phyloP scores from a whole-genome alignment of 2,113 vertebrate genomes.

The Periophthalmodon schlosseri region DNA sequence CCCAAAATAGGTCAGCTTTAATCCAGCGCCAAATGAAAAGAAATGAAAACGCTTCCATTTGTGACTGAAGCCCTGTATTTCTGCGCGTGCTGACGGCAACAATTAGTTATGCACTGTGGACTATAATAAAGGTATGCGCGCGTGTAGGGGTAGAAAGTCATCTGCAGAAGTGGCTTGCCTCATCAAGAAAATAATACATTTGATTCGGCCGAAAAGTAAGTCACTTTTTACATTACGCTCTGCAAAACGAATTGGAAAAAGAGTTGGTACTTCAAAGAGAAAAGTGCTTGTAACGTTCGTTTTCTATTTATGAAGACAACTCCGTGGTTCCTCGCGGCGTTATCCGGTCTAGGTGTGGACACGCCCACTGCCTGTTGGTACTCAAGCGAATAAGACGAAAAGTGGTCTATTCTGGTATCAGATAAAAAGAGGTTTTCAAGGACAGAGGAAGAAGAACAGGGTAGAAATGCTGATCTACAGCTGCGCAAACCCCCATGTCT shows the following conservation, averaged over 20 bases:
- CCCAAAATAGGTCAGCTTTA: constrained; percentile 75
- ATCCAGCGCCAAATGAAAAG: constrained; percentile 75
- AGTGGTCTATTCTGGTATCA: not conserved
- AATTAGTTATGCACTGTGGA: constrained; percentile 61
- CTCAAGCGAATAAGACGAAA: not conserved
- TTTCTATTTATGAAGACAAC: constrained; percentile 36
- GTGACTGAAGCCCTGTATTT: constrained; percentile 61
- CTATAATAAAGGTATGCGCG: constrained; percentile 30
- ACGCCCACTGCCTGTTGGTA: constrained; percentile 16
- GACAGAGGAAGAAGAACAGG: not conserved
- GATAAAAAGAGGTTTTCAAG: not conserved
- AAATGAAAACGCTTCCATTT: constrained; percentile 71
- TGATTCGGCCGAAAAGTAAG: constrained; percentile 45
- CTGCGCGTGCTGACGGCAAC: constrained; percentile 52
- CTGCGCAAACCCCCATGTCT: no score
- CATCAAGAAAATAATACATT: constrained; percentile 35
- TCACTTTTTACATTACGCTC: constrained; percentile 41
- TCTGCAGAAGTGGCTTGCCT: constrained; percentile 26
- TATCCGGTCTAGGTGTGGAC: not conserved
- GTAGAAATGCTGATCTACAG: not conserved
- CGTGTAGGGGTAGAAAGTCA: constrained; percentile 15
- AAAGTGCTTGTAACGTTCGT: constrained; percentile 6
- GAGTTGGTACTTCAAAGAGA: constrained; percentile 34
- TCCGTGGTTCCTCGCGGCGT: constrained; percentile 13
- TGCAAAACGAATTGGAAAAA: constrained; percentile 25